Conservation (phyloP, 2,888 invertebrate genomes). For the Chorisops tibialis region DNA sequence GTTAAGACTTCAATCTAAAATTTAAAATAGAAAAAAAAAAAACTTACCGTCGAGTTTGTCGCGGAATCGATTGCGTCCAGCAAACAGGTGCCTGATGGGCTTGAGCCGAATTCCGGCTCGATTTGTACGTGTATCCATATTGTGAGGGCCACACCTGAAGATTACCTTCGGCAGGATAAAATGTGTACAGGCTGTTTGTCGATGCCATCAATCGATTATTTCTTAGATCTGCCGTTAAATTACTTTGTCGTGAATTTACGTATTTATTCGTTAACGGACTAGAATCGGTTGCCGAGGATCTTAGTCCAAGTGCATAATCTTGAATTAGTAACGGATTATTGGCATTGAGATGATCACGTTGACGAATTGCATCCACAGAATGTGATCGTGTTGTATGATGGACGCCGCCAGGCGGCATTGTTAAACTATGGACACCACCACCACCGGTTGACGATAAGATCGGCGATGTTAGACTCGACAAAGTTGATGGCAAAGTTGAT, state of each 20-base stretch:
- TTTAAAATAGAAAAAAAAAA: too few relatives aligned
- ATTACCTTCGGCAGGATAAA: slow-evolving; percentile 52
- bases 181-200: slow-evolving; percentile 50
- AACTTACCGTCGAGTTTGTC: slow-evolving; percentile 52
- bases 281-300: slow-evolving; percentile 3
- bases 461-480: slow-evolving; percentile 36
- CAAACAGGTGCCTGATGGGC: slow-evolving; percentile 51
- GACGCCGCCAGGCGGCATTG: background rate
- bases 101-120: slow-evolving; percentile 47
- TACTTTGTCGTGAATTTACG: slow-evolving; percentile 37
- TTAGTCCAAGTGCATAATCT: slow-evolving; percentile 26
- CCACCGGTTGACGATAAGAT: slow-evolving; percentile 31
- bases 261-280: slow-evolving; percentile 29
- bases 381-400: slow-evolving; percentile 42
- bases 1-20: too few relatives aligned
- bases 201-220: slow-evolving; percentile 44
- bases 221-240: slow-evolving; percentile 35
- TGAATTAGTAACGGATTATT: slow-evolving; percentile 43
- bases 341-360: slow-evolving; percentile 36
- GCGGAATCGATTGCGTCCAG: slow-evolving; percentile 53
- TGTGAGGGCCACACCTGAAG: slow-evolving; percentile 52
- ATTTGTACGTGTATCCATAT: slow-evolving; percentile 50
- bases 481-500: background rate
- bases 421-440: background rate
- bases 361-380: slow-evolving; percentile 51